Percentiles rank a stretch among this genome's conserved stretches.
These are phyloP conservation scores for Dolichopus griseipennis DNA, from an alignment of 2,888 invertebrate species.

Conservation along the genomic window DNA sequence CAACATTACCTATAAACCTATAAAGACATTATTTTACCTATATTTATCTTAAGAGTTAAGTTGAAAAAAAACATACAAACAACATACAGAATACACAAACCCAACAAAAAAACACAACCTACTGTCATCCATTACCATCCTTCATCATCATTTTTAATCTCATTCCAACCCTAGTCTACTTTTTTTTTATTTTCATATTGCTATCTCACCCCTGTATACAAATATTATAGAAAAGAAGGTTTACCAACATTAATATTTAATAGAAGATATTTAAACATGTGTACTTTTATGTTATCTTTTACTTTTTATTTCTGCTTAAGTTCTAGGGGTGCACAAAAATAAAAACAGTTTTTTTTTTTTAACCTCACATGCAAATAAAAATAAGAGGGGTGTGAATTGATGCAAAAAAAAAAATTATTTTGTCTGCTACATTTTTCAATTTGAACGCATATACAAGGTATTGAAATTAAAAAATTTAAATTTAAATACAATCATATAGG, in stretches of 20 bases:
- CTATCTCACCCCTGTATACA: not conserved
- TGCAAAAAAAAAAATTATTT: not conserved
- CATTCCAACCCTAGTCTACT: too few relatives aligned
- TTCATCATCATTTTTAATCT: too few relatives aligned
- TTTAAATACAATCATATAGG: too few relatives aligned
- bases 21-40: conserved; percentile 1
- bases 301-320: too few relatives aligned
- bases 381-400: not conserved
- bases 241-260: not conserved
- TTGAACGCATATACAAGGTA: too few relatives aligned
- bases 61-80: not conserved
- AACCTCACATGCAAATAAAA: not conserved
- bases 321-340: not conserved
- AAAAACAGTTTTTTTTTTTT: not conserved
- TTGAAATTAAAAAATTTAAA: too few relatives aligned
- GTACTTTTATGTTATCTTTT: not conserved
- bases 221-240: not conserved
- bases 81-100: too few relatives aligned
- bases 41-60: not conserved
- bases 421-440: too few relatives aligned
- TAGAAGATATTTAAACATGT: not conserved
- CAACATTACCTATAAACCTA: too few relatives aligned
- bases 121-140: too few relatives aligned
- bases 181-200: not conserved
- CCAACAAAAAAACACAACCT: too few relatives aligned